These are phyloP conservation scores for Rosalia funebris DNA, from an alignment of 2,888 invertebrate species.

Conservation along the genomic window DNA sequence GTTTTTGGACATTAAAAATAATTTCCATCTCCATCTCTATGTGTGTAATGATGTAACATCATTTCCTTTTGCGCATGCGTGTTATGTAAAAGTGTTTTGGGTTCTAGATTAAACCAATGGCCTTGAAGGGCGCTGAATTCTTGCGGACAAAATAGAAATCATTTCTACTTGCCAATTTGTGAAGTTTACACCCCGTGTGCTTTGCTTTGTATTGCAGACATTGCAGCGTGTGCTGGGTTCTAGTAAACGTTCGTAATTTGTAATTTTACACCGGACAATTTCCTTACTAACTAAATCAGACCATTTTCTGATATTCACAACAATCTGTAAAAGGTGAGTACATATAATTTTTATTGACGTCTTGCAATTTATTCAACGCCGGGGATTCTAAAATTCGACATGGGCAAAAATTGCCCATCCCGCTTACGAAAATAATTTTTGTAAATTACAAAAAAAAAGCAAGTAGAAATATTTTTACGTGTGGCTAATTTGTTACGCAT, in stretches of 20 bases:
- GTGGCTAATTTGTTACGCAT: conserved; percentile 3
- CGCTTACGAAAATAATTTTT: conserved; percentile 8
- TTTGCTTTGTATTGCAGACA: conserved; percentile 54
- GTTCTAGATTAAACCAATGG: conserved; percentile 42
- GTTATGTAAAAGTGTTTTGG: conserved; percentile 28
- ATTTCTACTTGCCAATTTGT: conserved; percentile 52
- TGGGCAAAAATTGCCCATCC: conserved; percentile 36
- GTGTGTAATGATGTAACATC: conserved; percentile 3
- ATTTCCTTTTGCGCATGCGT: conserved; percentile 42
- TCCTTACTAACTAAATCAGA: conserved; percentile 19
- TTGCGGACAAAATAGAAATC: conserved; percentile 43
- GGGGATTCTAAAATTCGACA: conserved; percentile 42
- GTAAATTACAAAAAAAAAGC: neutral
- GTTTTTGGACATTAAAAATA: neutral
- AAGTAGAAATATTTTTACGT: conserved; percentile 1
- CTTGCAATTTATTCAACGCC: conserved; percentile 43
- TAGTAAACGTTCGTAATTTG: conserved; percentile 50
- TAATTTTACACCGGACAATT: conserved; percentile 29
- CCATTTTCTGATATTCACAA: conserved; percentile 15
- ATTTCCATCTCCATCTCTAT: neutral
- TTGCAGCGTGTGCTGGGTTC: too few relatives aligned
- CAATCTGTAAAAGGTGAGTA: conserved; percentile 49
- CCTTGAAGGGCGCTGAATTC: conserved; percentile 47
- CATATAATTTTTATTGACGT: conserved; percentile 42
- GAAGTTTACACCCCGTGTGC: conserved; percentile 61